These are phyloP conservation scores for Nomada flava DNA, from an alignment of 2,888 invertebrate genomes.

Conservation along the genomic window DNA sequence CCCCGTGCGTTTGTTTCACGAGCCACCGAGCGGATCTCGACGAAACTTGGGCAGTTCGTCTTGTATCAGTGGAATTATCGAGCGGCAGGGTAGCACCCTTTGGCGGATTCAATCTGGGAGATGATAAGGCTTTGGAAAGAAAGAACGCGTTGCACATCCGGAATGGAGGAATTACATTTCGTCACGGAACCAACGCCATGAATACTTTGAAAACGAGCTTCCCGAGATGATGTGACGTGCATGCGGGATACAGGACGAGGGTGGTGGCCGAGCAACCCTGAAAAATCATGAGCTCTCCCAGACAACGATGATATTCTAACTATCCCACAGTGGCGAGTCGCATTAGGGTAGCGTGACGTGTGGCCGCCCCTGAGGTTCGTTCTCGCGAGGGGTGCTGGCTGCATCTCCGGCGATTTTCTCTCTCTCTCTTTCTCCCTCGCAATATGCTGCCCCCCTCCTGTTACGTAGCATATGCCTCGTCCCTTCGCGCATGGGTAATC, in stretches of 20 bases:
- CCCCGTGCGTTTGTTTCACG: not conserved
- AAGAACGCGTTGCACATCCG: slow-evolving; percentile 24
- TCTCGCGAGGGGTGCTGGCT: slow-evolving; percentile 67
- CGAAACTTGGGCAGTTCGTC: not conserved
- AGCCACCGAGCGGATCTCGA: not conserved
- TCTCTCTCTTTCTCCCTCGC: slow-evolving; percentile 59
- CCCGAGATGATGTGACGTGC: slow-evolving; percentile 29
- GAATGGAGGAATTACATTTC: slow-evolving; percentile 56
- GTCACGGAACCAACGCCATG: slow-evolving; percentile 63
- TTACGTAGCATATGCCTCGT: slow-evolving; percentile 79
- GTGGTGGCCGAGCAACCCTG: slow-evolving; percentile 56
- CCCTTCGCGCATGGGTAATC: slow-evolving; percentile 79
- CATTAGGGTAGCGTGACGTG: slow-evolving; percentile 74
- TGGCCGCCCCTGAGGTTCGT: slow-evolving; percentile 71
- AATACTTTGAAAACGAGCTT: slow-evolving; percentile 56
- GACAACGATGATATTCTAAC: slow-evolving; percentile 78
- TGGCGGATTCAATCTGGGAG: not conserved
- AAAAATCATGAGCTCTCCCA: slow-evolving; percentile 60
- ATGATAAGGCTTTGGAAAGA: not conserved
- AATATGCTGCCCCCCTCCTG: slow-evolving; percentile 74
- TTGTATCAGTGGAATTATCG: not conserved
- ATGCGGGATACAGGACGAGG: slow-evolving; percentile 62
- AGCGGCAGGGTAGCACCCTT: not conserved
- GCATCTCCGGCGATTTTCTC: slow-evolving; percentile 36
- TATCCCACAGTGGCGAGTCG: slow-evolving; percentile 78